phyloP scores from a whole-genome alignment of 1,140 invertebrate species.

The Psilanteris sp. region DNA sequence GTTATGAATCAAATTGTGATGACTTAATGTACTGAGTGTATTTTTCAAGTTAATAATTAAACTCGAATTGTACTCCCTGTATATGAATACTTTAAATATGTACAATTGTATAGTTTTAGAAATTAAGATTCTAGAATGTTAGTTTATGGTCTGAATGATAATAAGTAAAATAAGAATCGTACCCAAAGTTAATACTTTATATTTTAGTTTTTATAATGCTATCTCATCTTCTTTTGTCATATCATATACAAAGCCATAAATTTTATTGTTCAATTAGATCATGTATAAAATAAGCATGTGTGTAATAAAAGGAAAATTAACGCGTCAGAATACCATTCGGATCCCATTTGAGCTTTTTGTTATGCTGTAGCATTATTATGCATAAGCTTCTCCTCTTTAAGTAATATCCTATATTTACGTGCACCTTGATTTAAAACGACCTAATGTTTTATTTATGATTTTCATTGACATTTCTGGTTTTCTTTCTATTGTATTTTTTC shows the following conservation, averaged over 20 bases:
- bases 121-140: conserved; percentile 73
- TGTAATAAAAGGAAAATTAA: background rate
- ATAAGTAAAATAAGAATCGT: conserved; percentile 53
- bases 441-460: conserved; percentile 1
- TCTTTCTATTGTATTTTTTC: background rate
- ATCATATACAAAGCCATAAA: conserved; percentile 19
- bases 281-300: background rate
- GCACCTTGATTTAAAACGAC: too few relatives aligned
- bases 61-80: conserved; percentile 24
- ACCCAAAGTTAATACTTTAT: conserved; percentile 27
- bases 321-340: background rate
- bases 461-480: conserved; percentile 8
- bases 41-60: background rate
- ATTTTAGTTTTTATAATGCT: conserved; percentile 1
- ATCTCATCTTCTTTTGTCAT: background rate
- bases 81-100: conserved; percentile 69
- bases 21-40: conserved; percentile 64
- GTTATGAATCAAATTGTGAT: conserved; percentile 61
- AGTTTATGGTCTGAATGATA: conserved; percentile 78
- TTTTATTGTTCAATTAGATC: conserved; percentile 18
- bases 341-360: conserved; percentile 36
- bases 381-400: background rate
- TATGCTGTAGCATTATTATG: conserved; percentile 2
- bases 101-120: conserved; percentile 78
- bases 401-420: too few relatives aligned